Percentiles rank a stretch among this genome's conserved stretches.
Conservation (phyloP, 2,888 invertebrate species). For the Lasioglossum pauxillum region DNA sequence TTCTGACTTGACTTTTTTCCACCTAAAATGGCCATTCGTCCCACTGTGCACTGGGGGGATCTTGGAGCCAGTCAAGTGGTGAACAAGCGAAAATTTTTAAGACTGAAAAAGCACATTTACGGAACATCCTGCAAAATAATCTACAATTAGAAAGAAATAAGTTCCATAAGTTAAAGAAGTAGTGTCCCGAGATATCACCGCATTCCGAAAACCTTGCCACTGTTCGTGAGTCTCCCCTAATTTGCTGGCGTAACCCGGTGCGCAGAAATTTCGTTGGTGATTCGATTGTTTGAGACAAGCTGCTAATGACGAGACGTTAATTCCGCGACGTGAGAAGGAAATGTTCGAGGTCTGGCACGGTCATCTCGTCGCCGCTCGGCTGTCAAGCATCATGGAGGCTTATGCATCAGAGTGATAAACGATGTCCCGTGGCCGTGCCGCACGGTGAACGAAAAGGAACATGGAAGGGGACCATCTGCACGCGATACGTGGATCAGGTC, state of each 20-base stretch:
- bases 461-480: conserved; percentile 72
- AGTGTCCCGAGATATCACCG: no score
- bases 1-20: no score
- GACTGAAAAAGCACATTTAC: no score
- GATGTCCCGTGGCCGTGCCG: conserved; percentile 75
- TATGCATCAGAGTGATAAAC: conserved; percentile 80
- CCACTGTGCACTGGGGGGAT: no score
- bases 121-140: no score
- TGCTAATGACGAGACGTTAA: conserved; percentile 77
- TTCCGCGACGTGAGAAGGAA: conserved; percentile 70
- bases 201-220: not conserved
- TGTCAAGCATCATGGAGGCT: conserved; percentile 75
- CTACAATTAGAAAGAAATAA: no score
- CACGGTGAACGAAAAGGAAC: conserved; percentile 69
- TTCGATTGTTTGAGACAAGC: conserved; percentile 57
- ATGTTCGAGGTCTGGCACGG: conserved; percentile 66
- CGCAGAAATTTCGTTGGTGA: conserved; percentile 52
- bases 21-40: no score
- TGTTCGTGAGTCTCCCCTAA: not conserved
- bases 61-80: no score
- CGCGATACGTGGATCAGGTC: conserved; percentile 78
- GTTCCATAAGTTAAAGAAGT: no score
- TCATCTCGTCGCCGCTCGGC: conserved; percentile 68
- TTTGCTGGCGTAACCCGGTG: conserved; percentile 13
- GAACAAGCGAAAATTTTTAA: no score